Evolutionary conservation across 1,140 invertebrate species (phyloP), one percentile per base, ranked within the genome.

Genomic region (Brachystomella parvula): DNA sequence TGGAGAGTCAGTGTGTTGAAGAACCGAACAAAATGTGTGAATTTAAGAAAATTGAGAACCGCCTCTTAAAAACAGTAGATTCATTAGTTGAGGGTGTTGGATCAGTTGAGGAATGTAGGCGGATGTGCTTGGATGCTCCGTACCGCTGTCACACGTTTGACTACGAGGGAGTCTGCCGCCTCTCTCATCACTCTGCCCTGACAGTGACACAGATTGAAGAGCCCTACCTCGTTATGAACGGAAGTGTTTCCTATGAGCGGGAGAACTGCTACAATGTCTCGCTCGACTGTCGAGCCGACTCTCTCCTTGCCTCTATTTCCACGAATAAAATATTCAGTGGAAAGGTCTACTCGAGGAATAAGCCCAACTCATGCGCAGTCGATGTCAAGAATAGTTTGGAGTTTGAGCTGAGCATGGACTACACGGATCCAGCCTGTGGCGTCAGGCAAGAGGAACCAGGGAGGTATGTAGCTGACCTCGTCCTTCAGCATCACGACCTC

Each of bases 321-420:
- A 82, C 82, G 9, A 81, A 80, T 65, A 80, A 80, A 66, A 74
- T 82, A 47, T 83, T 83, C 75, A 79, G 79, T 67, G 82, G 82
- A 6, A 82, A 82, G 68, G 76, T 83, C 30, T 83, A 83, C 73
- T 78, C 80, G 49, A 81, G 82, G 67, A 75, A 74, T 2, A 76
- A 78, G 26, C 81, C 81, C 24, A 80, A 79, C 63, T 79, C 79
- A 0, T 83, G 81, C 67, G 79, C 81, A 3, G 74, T 76, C 2
- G 81, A 83, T 70, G 77, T 81, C 15, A 70, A 71, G 26, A 76
- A 77, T 60, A 70, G 69, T 30, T 73, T 81, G 26, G 77, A 77
- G 21, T 81, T 81, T 61, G 76, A 79, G 17, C 74, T 81, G 1
- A 65, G 31, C 3, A 75, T 81, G 74, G 75, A 76, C 31, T 81